These are phyloP conservation scores for Centropus bengalensis DNA, from an alignment of 2,113 vertebrate genomes.

Conservation along the genomic window DNA sequence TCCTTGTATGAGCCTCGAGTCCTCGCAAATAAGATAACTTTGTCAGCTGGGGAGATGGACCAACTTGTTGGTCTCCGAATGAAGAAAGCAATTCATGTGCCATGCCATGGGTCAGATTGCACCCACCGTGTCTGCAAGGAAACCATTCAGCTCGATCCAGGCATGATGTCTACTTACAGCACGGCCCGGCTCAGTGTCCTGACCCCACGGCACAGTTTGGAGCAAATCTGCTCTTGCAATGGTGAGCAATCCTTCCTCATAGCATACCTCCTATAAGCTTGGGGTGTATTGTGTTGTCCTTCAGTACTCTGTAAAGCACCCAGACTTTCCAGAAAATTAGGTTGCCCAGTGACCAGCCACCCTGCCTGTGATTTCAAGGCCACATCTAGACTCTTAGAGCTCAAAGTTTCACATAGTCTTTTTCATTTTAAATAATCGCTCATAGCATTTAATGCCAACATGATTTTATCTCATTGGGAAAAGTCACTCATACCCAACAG, in stretches of 20 bases:
- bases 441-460: not conserved
- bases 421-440: not conserved
- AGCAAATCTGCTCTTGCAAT: slow-evolving; percentile 89
- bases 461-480: not conserved
- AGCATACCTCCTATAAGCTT: not conserved
- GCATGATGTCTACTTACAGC: slow-evolving; percentile 83
- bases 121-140: slow-evolving; percentile 84
- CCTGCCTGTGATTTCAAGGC: not conserved
- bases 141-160: slow-evolving; percentile 81
- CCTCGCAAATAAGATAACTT: slow-evolving; percentile 74
- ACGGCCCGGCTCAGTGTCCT: slow-evolving; percentile 89
- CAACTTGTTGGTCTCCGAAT: slow-evolving; percentile 83
- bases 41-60: slow-evolving; percentile 80
- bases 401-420: not conserved
- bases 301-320: not conserved
- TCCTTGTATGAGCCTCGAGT: slow-evolving; percentile 67
- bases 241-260: slow-evolving; percentile 72
- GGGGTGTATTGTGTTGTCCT: not conserved
- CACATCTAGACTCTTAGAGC: not conserved
- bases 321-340: not conserved
- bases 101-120: slow-evolving; percentile 83
- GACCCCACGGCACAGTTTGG: slow-evolving; percentile 86
- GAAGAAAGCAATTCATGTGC: slow-evolving; percentile 79
- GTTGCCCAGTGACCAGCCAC: not conserved
- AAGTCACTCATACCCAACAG: not conserved